phyloP scores from a whole-genome alignment of 2,113 vertebrate genomes.

The Leucoraja erinaceus region DNA sequence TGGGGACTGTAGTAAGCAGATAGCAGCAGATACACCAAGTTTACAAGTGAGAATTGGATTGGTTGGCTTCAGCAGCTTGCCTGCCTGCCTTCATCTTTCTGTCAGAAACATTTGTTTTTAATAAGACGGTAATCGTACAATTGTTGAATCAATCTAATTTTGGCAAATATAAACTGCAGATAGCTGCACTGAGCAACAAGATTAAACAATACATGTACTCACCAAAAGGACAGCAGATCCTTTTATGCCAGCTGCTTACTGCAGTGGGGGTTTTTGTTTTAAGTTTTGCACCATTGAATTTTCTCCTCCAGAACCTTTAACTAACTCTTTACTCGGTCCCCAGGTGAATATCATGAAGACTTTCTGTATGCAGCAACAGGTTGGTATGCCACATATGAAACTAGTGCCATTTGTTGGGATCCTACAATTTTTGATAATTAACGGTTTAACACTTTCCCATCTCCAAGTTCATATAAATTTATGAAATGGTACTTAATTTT shows the following conservation, averaged over 20 bases:
- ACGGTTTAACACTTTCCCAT: no score
- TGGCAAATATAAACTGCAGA: neutral
- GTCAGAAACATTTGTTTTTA: no score
- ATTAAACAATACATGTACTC: neutral
- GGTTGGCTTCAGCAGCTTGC: no score
- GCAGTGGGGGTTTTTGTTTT: neutral
- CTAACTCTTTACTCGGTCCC: conserved; percentile 39
- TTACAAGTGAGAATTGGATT: no score
- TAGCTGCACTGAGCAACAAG: neutral
- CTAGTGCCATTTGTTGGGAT: neutral
- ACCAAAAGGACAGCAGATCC: neutral
- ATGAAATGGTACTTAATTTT: no score
- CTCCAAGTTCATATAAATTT: no score
- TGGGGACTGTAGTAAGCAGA: no score
- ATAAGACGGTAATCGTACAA: no score
- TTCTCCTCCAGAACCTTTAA: neutral
- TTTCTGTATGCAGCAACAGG: conserved; percentile 69
- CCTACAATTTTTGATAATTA: neutral
- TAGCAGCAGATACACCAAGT: no score
- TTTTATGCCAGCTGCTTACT: neutral
- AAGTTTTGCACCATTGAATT: neutral
- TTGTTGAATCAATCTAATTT: neutral
- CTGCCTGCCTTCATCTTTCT: no score
- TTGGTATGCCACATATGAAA: conserved; percentile 49
- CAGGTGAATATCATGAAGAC: conserved; percentile 74